Conservation (phyloP, 2,888 invertebrate genomes). For the Polyploca ridens region DNA sequence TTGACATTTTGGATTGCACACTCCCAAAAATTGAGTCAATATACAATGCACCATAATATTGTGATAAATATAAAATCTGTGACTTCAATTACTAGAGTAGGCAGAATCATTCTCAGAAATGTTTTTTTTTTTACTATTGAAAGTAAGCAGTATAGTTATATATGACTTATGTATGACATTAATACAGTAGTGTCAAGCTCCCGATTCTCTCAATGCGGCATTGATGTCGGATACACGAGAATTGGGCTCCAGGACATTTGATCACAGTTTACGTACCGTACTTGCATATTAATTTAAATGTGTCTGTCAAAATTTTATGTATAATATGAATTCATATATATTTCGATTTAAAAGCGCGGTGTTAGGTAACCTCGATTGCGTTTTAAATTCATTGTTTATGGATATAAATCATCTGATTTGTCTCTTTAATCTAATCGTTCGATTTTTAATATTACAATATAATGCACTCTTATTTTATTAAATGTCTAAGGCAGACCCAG, state of each 20-base stretch:
- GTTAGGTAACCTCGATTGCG: no score
- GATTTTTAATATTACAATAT: neutral
- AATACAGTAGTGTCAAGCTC: neutral
- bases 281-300: neutral
- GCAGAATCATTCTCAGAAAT: constrained; percentile 37
- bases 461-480: neutral
- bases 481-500: neutral
- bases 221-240: no score
- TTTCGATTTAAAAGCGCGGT: no score
- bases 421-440: neutral
- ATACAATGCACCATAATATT: constrained; percentile 61
- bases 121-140: constrained; percentile 1
- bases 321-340: no score
- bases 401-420: neutral
- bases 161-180: neutral
- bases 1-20: constrained; percentile 49
- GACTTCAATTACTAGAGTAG: constrained; percentile 55
- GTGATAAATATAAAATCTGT: constrained; percentile 58
- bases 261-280: no score
- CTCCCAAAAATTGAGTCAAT: constrained; percentile 79
- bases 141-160: neutral
- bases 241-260: no score
- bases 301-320: neutral
- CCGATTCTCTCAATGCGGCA: no score
- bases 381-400: neutral